phyloP scores from a whole-genome alignment of 2,113 vertebrate genomes.

The Laticauda colubrina region DNA sequence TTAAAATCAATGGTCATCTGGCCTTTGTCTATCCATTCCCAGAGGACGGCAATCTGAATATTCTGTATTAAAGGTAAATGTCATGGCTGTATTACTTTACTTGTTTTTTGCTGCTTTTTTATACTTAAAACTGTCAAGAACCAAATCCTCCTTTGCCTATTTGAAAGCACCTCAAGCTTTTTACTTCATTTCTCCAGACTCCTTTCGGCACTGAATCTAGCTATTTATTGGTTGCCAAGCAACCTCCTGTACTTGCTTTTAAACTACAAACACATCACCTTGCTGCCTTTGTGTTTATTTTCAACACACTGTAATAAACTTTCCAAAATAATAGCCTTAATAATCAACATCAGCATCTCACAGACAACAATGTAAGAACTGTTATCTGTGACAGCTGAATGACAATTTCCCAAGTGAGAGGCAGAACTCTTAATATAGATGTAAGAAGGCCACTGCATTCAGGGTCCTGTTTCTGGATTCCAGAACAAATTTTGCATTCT shows the following conservation, averaged over 20 bases:
- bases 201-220: neutral
- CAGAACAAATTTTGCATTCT: neutral
- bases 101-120: neutral
- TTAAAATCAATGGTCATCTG: neutral
- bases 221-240: conserved; percentile 46
- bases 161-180: conserved; percentile 39
- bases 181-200: conserved; percentile 5
- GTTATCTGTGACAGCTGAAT: neutral
- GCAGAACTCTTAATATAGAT: neutral
- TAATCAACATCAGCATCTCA: neutral
- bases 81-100: neutral
- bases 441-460: neutral
- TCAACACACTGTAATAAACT: neutral
- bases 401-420: neutral
- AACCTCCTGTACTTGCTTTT: conserved; percentile 7
- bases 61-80: conserved; percentile 3
- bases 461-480: neutral
- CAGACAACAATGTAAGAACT: neutral
- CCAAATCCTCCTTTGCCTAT: conserved; percentile 17
- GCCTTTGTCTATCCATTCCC: neutral
- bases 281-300: neutral
- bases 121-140: conserved; percentile 36
- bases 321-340: neutral
- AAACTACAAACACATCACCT: neutral
- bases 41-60: neutral